Base-by-base conservation (phyloP, 1,140 invertebrate genomes). In the Pachyrhynchus sulphureomaculatus region DNA sequence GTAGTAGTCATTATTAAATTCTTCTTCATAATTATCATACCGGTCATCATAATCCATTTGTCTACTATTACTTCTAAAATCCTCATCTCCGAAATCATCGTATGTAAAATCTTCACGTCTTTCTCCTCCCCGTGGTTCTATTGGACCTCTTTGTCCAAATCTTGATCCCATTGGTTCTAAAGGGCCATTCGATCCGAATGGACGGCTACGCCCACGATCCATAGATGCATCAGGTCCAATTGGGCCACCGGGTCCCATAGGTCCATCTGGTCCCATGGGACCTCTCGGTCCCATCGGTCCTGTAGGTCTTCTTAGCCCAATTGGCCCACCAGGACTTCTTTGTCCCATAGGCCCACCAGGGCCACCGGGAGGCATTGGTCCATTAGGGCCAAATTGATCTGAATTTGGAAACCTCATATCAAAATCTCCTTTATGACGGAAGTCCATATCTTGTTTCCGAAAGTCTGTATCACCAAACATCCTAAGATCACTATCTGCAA, bases 51-150 rank as follows among this genome's bases (percentile, higher is more conserved):
- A 32, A 13, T 59, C 29, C 26, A 21, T 48, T 12, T 8, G 5
- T 32, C 44, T 54, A 34, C 17, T 20, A 13, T 18, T 26, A 33
- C 53, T 65, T 51, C 70, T 61, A 41, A 67, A 71, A 58, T 73
- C 72, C 24, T 68, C 62, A 57, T 72, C 67, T 23, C 60, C 63
- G 13, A 57, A 63, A 24, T 67, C 51, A 54, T 60, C 56, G 17
- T 44, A 60, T 13, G 53, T 26, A 24, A 64, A 53, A 21, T 66
- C 60, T 6, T 61, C 53, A 21, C 39, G 29, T 49, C 44, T 34
- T 29, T 29, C 26, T 29, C 26, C 26, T 29, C 26, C 26, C 5
- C 26, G 8, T 9, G 26, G 26, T 2, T 29, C 26, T 29, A 29
- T 1, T n/a, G 41, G 17, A 12, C 37, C 47, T 42, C 36, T 8